Evolutionary conservation across 2,113 vertebrate genomes (phyloP), one percentile per base, ranked within the genome.

Genomic region (Callorhinus ursinus): DNA sequence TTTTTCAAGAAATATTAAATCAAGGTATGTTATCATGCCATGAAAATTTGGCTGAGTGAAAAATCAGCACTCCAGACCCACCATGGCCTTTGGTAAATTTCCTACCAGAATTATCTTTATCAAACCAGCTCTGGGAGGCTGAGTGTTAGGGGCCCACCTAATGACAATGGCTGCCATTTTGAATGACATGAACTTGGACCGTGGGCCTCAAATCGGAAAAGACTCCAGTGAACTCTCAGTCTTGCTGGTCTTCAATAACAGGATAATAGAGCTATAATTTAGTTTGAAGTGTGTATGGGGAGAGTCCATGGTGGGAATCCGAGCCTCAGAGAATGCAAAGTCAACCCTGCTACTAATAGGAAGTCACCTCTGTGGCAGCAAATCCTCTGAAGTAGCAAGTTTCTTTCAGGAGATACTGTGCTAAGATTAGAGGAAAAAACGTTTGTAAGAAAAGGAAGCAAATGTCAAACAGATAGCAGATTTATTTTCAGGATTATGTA

Each of bases 401-500:
- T 94, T 95, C 81, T 97, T 96, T 94, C 69, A 97, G 77, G 72
- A 86, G 39, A 77, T 49, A 85, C 88, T 90, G 49, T 85, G 90
- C 67, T 88, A 96, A 97, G 95, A 97, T 97, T 86, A 94, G 95
- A 93, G 63, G 16, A 63, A 53, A 80, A 91, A 80, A 49, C 2
- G 42, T 88, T 84, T 76, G 83, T 85, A 90, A 97, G 87, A 92
- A 94, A 97, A 85, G 93, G 92, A 98, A 94, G 87, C 92, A 93
- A 98, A 90, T 95, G 94, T 97, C 96, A 98, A 95, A 96, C 76
- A 98, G 96, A 97, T 84, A 98, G 79, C 93, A 97, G 96, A 93
- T 97, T 96, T 97, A 97, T 98, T 96, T 97, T 90, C 92, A 97
- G 96, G 94, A 96, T 97, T 98, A 98, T 98, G 94, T 95, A 97